Evolutionary conservation across 2,797 vertebrate species (phyloP).

Genomic region (Sebastes miniatus): DNA sequence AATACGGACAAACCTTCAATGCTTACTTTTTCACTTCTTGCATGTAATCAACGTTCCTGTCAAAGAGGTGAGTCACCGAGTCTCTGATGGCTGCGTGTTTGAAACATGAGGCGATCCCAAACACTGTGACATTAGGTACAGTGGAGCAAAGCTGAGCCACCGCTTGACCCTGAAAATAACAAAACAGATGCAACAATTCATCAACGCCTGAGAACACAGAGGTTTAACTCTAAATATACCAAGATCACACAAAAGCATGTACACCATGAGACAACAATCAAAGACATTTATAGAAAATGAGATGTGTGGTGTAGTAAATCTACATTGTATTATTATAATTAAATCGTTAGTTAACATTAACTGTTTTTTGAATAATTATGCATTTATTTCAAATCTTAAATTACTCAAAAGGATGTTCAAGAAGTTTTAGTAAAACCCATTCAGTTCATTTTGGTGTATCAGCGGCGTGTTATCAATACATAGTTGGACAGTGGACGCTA

Average conservation of each 20-base stretch:
- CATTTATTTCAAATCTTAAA: neutral
- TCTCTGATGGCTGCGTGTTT: constrained; percentile 97
- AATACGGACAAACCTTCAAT: neutral
- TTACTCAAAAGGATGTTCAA: neutral
- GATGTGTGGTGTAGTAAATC: neutral
- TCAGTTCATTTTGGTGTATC: too few relatives aligned
- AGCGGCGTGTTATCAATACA: too few relatives aligned
- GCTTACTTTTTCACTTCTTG: constrained; percentile 98
- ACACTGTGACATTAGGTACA: constrained; percentile 91
- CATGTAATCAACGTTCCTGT: constrained; percentile 94
- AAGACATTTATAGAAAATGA: neutral
- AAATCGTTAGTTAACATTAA: neutral
- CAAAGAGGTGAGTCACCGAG: constrained; percentile 94
- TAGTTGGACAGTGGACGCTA: too few relatives aligned
- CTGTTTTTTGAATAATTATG: neutral
- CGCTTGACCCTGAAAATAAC: constrained; percentile 91
- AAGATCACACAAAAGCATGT: neutral
- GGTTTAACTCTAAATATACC: neutral
- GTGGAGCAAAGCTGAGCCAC: constrained; percentile 97
- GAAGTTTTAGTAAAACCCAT: neutral
- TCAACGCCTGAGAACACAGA: constrained; percentile 1
- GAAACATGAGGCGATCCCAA: constrained; percentile 94
- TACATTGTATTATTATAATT: neutral
- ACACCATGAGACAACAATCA: neutral
- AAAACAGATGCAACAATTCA: constrained; percentile 35